Evolutionary conservation across 2,888 invertebrate genomes (phyloP), one percentile per base, ranked within the genome.

Genomic region (Brenthis daphne): DNA sequence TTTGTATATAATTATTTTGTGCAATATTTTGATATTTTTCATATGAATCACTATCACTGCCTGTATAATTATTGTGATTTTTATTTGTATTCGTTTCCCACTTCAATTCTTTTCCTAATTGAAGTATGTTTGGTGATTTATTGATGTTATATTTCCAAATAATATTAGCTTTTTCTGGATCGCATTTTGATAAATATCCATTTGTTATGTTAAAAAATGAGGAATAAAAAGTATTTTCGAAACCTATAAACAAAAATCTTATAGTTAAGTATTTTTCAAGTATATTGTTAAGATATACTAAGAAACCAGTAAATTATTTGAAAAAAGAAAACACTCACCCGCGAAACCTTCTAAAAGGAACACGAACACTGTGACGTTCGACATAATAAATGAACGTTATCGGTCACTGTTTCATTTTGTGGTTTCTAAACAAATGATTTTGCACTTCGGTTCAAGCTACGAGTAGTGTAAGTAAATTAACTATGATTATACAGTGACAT

Each of bases 331-430:
- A 20, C 56, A 70, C 60, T 77, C 76, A 84, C 84, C 85, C 67
- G 81, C 67, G 29, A 84, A 66, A 65, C 77, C 75, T 43, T 84
- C 83, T 65, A 84, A 72, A 57, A 84, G 67, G 66, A 84, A 82
- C 50, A 84, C 73, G 51, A 83, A 78, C 47, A 84, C 80, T 12
- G 75, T 76, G 20, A 68, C 48, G 47, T 64, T 61, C 57, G 63
- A 56, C 73, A 73, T 73, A 50, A 33, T 61, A 43, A 64, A 24
- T 54, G 37, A 68, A 13, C 58, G 53, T 65, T 65, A 65, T 68
- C 56, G 48, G 48, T 43, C 12, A 47, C 37, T 33, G 50, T 20
- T 33, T 51, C 11, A 48, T 58, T 60, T 16, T 60, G n/a, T 29
- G 54, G 11, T 50, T 57, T 24, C 64, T 20, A 60, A 58, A 43